Evolutionary conservation across 2,888 invertebrate species (phyloP).

Genomic region (Hipparchia semele): DNA sequence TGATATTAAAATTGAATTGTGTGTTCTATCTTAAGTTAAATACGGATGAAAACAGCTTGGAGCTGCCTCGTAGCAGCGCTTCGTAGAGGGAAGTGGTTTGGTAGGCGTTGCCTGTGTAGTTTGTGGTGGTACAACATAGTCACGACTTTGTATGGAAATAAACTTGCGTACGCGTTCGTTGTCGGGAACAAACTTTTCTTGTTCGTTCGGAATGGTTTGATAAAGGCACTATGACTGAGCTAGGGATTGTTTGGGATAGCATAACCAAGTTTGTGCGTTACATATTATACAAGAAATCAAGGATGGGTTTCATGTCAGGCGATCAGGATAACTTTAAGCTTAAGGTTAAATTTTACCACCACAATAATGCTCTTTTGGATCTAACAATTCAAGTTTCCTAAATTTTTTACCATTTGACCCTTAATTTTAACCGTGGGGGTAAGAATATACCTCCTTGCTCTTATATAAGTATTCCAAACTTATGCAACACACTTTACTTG

Average conservation of each 20-base stretch:
- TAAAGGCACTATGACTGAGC: background rate
- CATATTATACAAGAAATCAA: too few species aligned
- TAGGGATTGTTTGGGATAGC: background rate
- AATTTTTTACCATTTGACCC: too few species aligned
- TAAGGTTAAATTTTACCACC: background rate
- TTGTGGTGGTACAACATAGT: conserved; percentile 55
- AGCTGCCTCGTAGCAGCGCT: conserved; percentile 29
- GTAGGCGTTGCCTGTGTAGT: conserved; percentile 72
- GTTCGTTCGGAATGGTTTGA: conserved; percentile 41
- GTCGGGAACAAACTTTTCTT: conserved; percentile 45
- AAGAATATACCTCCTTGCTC: too few species aligned
- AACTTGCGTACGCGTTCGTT: conserved; percentile 27
- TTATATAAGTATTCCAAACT: too few species aligned
- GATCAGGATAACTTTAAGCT: too few species aligned
- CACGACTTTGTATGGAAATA: conserved; percentile 56
- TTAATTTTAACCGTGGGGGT: too few species aligned
- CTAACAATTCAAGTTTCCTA: too few species aligned
- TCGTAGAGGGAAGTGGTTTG: conserved; percentile 58
- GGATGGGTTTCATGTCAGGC: too few species aligned
- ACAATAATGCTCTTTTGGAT: too few species aligned
- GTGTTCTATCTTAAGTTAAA: conserved; percentile 30
- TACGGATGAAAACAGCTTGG: conserved; percentile 50
- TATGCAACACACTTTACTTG: too few species aligned
- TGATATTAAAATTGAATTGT: conserved; percentile 21
- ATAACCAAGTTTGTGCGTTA: too few species aligned